Conservation (phyloP, 2,888 invertebrate genomes). For the Sicus ferrugineus region DNA sequence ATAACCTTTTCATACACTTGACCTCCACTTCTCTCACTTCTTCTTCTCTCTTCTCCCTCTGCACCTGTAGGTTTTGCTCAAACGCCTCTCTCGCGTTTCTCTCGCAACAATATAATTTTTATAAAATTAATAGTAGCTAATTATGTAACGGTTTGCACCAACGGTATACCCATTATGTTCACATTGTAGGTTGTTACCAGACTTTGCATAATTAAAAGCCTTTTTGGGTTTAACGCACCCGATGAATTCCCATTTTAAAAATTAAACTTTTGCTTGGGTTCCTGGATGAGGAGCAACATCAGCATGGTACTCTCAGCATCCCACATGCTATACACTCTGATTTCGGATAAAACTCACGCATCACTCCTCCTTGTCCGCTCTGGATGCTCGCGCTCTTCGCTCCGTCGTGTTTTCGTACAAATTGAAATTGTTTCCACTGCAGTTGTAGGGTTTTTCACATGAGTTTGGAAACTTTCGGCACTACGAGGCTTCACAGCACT, state of each 20-base stretch:
- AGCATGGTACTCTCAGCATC: not conserved
- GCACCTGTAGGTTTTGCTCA: no score
- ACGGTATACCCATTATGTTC: not conserved
- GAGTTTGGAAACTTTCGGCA: slow-evolving; percentile 27
- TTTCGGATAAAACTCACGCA: not conserved
- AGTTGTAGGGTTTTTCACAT: slow-evolving; percentile 26
- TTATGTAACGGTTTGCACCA: no score
- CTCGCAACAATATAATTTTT: no score
- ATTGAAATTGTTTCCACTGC: slow-evolving; percentile 27
- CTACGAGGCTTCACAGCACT: not conserved
- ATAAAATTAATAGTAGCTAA: no score
- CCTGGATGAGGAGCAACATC: not conserved
- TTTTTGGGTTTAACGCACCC: slow-evolving; percentile 22
- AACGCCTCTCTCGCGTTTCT: no score
- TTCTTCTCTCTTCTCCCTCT: no score
- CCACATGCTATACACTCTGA: not conserved
- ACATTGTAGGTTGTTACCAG: slow-evolving; percentile 6
- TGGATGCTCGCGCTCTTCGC: not conserved
- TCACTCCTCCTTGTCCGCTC: not conserved
- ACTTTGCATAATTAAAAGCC: slow-evolving; percentile 27
- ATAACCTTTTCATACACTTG: no score
- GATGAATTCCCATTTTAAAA: slow-evolving; percentile 21
- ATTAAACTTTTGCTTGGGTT: slow-evolving; percentile 6
- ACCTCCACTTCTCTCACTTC: no score
- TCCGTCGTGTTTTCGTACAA: slow-evolving; percentile 21